Evolutionary conservation across 2,888 invertebrate genomes (phyloP).

Genomic region (Dasysyrphus tricinctus): DNA sequence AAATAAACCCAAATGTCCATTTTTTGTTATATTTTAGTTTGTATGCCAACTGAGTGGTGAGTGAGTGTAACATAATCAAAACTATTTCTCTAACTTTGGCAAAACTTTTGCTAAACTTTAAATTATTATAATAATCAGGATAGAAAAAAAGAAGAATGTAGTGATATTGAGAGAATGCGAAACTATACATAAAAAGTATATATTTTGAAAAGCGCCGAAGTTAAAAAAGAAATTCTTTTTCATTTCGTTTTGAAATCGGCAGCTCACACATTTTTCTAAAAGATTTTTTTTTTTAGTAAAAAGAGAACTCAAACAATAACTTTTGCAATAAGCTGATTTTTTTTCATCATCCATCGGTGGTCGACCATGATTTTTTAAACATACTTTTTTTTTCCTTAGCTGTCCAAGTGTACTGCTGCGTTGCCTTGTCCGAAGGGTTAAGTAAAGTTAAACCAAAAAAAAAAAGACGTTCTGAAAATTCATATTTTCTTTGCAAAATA

Average conservation of each 20-base stretch:
- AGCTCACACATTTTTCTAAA: slow-evolving; percentile 21
- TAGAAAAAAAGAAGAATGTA: slow-evolving; percentile 5
- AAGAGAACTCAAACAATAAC: slow-evolving; percentile 70
- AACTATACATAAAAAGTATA: not conserved
- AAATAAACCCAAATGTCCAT: slow-evolving; percentile 49
- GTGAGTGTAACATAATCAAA: slow-evolving; percentile 66
- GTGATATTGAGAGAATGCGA: slow-evolving; percentile 7
- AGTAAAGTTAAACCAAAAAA: slow-evolving; percentile 36
- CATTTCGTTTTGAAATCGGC: slow-evolving; percentile 43
- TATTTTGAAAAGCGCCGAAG: slow-evolving; percentile 18
- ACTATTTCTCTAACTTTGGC: slow-evolving; percentile 65
- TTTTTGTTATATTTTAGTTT: not conserved
- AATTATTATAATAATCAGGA: slow-evolving; percentile 63
- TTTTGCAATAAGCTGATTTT: slow-evolving; percentile 72
- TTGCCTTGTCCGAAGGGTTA: slow-evolving; percentile 36
- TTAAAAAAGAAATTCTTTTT: not conserved
- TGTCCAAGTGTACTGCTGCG: slow-evolving; percentile 11
- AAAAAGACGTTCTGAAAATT: slow-evolving; percentile 45
- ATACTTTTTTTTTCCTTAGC: slow-evolving; percentile 9
- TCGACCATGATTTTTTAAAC: slow-evolving; percentile 42
- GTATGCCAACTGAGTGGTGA: slow-evolving; percentile 52
- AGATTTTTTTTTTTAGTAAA: slow-evolving; percentile 23
- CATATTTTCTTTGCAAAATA: slow-evolving; percentile 68
- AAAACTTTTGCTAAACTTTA: slow-evolving; percentile 69
- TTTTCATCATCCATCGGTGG: slow-evolving; percentile 53